Evolutionary conservation across 2,888 invertebrate species (phyloP).

Genomic region (Lithophane socia): DNA sequence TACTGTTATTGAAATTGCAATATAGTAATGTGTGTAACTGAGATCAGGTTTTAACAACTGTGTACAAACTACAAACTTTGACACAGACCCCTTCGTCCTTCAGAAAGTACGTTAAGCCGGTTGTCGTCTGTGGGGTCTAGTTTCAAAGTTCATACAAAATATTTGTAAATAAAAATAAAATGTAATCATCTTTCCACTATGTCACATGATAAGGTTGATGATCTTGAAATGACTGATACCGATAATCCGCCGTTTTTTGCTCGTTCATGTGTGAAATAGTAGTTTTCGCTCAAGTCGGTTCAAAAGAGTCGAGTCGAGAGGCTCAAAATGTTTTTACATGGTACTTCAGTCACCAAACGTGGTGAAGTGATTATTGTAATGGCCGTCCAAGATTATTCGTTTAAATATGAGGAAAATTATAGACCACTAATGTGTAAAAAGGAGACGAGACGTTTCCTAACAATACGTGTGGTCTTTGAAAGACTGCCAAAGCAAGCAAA

Average conservation of each 20-base stretch:
- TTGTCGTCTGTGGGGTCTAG: conserved; percentile 2
- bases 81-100: conserved; percentile 38
- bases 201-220: conserved; percentile 43
- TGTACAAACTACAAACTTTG: background rate
- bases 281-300: conserved; percentile 3
- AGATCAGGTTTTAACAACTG: conserved; percentile 38
- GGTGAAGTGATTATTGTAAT: conserved; percentile 18
- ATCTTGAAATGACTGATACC: conserved; percentile 44
- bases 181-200: background rate
- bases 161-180: too few relatives aligned
- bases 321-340: conserved; percentile 7
- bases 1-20: conserved; percentile 22
- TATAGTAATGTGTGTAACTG: conserved; percentile 31
- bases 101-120: conserved; percentile 46
- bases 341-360: conserved; percentile 7
- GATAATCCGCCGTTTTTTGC: conserved; percentile 42
- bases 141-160: conserved; percentile 6
- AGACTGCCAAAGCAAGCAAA: conserved; percentile 49
- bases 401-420: background rate
- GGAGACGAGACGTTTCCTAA: conserved; percentile 2
- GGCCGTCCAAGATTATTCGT: conserved; percentile 3
- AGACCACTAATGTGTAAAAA: conserved; percentile 9
- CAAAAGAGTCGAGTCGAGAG: conserved; percentile 2
- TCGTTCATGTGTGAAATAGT: background rate
- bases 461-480: conserved; percentile 37